Percentiles rank a stretch among this genome's conserved stretches.
Conservation (phyloP, 1,140 invertebrate genomes). For the Ceratina japonica region DNA sequence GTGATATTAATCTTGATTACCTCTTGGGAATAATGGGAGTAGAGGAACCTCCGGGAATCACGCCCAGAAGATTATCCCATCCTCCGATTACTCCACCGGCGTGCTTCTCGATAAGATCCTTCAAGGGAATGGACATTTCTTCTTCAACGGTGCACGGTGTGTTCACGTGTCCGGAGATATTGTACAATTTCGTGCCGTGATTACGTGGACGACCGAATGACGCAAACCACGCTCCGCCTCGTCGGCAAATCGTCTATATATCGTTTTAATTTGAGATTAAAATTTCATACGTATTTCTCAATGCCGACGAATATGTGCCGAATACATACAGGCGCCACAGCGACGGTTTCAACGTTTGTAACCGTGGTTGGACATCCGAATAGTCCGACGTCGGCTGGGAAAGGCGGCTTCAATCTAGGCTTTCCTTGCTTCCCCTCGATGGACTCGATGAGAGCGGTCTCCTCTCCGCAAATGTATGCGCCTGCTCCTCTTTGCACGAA, state of each 20-base stretch:
- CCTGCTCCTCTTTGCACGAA: constrained; percentile 99
- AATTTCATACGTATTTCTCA: neutral
- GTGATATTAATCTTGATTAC: constrained; percentile 76
- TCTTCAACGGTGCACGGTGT: constrained; percentile 99
- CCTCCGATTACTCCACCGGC: constrained; percentile 98
- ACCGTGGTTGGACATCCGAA: constrained; percentile 99
- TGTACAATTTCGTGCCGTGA: constrained; percentile 98
- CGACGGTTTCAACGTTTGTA: constrained; percentile 99
- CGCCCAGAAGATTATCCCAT: constrained; percentile 98
- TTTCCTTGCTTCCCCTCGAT: constrained; percentile 99
- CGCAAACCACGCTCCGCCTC: constrained; percentile 97
- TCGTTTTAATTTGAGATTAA: constrained; percentile 27
- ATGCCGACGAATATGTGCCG: constrained; percentile 66
- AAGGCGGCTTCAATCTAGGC: constrained; percentile 98
- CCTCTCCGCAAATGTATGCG: constrained; percentile 99
- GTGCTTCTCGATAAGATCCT: constrained; percentile 97
- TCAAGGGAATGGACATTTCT: constrained; percentile 99
- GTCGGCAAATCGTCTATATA: constrained; percentile 92
- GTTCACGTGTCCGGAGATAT: constrained; percentile 99
- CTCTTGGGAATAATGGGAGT: constrained; percentile 98
- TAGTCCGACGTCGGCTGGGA: constrained; percentile 98
- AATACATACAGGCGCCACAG: constrained; percentile 93
- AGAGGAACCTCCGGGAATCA: constrained; percentile 99
- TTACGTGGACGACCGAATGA: constrained; percentile 97
- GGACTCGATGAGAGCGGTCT: constrained; percentile 99